phyloP scores from a whole-genome alignment of 1,140 invertebrate species.

The Varroa destructor region DNA sequence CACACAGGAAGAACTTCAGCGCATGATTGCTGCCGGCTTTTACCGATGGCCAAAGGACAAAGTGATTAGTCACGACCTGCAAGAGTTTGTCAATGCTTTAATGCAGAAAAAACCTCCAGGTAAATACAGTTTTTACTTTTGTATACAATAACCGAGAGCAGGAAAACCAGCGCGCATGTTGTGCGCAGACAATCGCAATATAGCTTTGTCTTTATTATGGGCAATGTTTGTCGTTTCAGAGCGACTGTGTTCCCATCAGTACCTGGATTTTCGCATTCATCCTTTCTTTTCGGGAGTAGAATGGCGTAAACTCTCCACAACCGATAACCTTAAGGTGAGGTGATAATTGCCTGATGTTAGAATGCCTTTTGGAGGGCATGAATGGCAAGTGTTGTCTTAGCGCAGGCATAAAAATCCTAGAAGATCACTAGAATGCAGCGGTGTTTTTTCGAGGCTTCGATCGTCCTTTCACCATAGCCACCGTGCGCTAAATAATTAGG shows the following conservation, averaged over 20 bases:
- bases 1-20: neutral
- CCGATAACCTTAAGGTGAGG: slow-evolving; percentile 14
- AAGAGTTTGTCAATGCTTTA: neutral
- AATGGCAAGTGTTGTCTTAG: no score
- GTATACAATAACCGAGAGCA: neutral
- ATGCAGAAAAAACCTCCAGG: neutral
- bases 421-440: no score
- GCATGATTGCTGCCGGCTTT: neutral
- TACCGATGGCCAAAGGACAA: slow-evolving; percentile 16
- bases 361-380: no score
- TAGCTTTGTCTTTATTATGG: neutral
- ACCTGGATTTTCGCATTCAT: neutral
- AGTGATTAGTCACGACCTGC: neutral
- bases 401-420: no score
- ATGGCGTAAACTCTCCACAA: neutral
- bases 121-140: neutral
- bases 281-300: slow-evolving; percentile 1
- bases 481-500: neutral
- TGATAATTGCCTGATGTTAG: no score
- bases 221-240: neutral
- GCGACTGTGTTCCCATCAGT: slow-evolving; percentile 3
- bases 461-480: no score
- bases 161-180: neutral
- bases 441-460: no score
- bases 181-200: neutral